phyloP scores from a whole-genome alignment of 2,113 vertebrate genomes.

The Percina caprodes region DNA sequence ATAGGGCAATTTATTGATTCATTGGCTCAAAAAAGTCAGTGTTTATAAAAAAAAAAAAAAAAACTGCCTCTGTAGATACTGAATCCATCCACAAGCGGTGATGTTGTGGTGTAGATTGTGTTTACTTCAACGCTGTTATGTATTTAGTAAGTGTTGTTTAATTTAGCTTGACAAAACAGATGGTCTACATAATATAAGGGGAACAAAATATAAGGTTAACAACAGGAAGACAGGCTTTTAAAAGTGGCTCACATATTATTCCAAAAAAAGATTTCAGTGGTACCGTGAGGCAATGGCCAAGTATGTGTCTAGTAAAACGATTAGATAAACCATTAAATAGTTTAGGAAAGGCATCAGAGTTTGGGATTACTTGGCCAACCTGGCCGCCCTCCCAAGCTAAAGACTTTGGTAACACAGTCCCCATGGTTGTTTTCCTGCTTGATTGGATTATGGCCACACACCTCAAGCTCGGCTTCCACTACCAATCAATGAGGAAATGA shows the following conservation, averaged over 20 bases:
- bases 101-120: not conserved
- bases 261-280: not conserved
- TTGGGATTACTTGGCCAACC: slow-evolving; percentile 17
- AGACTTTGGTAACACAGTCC: slow-evolving; percentile 72
- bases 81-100: not conserved
- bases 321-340: not conserved
- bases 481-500: slow-evolving; percentile 87
- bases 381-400: slow-evolving; percentile 28
- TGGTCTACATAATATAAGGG: not conserved
- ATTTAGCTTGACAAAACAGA: slow-evolving; percentile 44
- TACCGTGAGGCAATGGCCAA: not conserved
- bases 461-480: slow-evolving; percentile 77
- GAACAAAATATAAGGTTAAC: not conserved
- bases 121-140: slow-evolving; percentile 29
- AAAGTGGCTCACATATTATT: not conserved
- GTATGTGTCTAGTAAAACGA: not conserved
- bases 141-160: not conserved
- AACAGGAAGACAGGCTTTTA: not conserved
- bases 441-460: slow-evolving; percentile 87
- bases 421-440: slow-evolving; percentile 77
- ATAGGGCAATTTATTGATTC: slow-evolving; percentile 81
- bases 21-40: slow-evolving; percentile 56
- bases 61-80: not conserved
- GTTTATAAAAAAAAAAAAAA: not conserved
- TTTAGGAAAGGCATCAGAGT: slow-evolving; percentile 10